Percentiles rank a stretch among this genome's conserved stretches.
phyloP scores from a whole-genome alignment of 1,140 invertebrate genomes.

The Caenorhabditis tropicalis region DNA sequence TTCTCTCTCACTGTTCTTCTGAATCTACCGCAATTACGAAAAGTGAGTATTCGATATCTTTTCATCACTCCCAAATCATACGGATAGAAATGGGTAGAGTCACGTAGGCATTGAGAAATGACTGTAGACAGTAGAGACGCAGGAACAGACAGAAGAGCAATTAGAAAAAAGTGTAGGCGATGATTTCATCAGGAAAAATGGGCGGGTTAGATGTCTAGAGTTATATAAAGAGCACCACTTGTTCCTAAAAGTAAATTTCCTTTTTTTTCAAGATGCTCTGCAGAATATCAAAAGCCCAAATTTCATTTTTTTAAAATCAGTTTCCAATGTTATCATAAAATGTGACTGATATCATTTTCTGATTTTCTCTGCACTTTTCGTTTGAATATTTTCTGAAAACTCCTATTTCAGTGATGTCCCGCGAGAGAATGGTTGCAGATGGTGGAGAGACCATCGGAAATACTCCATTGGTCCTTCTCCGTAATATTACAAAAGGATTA shows the following conservation, averaged over 20 bases:
- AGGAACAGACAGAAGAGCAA: not conserved
- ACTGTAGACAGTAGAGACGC: not conserved
- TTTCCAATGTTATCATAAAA: too few species aligned
- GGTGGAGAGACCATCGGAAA: constrained; percentile 58
- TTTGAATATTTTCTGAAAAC: not conserved
- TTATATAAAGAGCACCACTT: too few species aligned
- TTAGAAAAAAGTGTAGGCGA: not conserved
- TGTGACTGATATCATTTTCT: too few species aligned
- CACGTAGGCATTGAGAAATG: not conserved
- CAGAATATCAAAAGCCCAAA: too few species aligned
- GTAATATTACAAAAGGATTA: constrained; percentile 59
- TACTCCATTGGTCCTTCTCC: constrained; percentile 63
- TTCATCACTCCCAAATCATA: too few species aligned
- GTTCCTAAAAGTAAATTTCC: too few species aligned
- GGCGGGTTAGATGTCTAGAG: not conserved
- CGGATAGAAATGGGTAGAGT: not conserved
- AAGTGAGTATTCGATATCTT: too few species aligned
- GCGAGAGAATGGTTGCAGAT: constrained; percentile 31
- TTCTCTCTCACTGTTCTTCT: too few species aligned
- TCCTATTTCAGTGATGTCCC: constrained; percentile 32
- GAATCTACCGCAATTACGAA: too few species aligned
- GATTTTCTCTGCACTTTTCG: not conserved
- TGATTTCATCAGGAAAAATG: not conserved
- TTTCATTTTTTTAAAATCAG: too few species aligned
- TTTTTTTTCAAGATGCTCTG: too few species aligned